phyloP scores from a whole-genome alignment of 2,113 vertebrate genomes.

The Xyliphius kryptos region DNA sequence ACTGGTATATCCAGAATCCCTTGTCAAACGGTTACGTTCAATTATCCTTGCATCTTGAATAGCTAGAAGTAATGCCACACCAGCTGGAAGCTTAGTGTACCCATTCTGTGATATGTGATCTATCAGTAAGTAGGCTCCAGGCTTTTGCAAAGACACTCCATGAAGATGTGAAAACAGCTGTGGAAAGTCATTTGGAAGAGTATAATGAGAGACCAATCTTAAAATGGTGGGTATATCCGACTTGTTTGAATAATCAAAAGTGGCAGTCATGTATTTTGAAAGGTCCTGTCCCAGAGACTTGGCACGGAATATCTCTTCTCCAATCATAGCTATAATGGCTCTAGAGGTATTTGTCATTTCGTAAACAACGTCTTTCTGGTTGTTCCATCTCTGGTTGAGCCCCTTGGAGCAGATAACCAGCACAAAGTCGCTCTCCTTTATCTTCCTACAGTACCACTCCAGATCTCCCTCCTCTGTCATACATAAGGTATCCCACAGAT shows the following conservation, averaged over 20 bases:
- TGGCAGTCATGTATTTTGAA: slow-evolving; percentile 66
- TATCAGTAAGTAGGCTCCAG: slow-evolving; percentile 57
- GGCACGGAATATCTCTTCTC: slow-evolving; percentile 57
- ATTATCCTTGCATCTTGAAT: slow-evolving; percentile 49
- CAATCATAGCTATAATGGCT: slow-evolving; percentile 52
- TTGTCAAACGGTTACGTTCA: no score
- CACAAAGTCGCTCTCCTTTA: slow-evolving; percentile 62
- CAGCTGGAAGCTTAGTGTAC: slow-evolving; percentile 51
- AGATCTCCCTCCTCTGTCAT: slow-evolving; percentile 58
- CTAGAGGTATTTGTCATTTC: slow-evolving; percentile 24
- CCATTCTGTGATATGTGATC: slow-evolving; percentile 56
- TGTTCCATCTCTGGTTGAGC: slow-evolving; percentile 31
- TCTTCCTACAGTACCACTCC: slow-evolving; percentile 58
- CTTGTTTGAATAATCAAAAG: slow-evolving; percentile 60
- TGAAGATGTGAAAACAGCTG: slow-evolving; percentile 70
- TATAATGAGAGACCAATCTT: slow-evolving; percentile 58
- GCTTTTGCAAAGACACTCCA: slow-evolving; percentile 56
- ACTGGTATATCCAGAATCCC: no score
- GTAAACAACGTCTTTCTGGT: background rate
- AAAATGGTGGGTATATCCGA: slow-evolving; percentile 58
- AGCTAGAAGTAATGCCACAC: slow-evolving; percentile 54
- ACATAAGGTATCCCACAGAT: slow-evolving; percentile 65
- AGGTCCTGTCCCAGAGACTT: slow-evolving; percentile 53
- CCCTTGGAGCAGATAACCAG: slow-evolving; percentile 62
- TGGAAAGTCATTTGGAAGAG: slow-evolving; percentile 54